A percentile compares a stretch with the other conserved stretches of the same genome.
Conservation (phyloP, 2,113 vertebrate species). For the Chaetorhynchus papuensis region DNA sequence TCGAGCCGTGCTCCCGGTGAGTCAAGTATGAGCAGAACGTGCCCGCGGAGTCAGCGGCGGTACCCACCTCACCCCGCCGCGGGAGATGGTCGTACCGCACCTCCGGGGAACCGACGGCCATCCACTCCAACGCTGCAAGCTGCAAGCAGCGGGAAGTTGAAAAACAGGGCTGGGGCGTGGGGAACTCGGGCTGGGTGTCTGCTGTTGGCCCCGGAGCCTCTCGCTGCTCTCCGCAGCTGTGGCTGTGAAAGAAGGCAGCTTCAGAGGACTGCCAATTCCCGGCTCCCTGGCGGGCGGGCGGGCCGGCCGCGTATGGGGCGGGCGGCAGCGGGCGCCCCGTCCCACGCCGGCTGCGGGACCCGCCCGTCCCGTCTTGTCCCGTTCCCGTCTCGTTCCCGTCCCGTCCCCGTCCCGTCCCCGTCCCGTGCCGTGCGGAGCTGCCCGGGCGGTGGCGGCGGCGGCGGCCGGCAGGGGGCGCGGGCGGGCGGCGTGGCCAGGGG, state of each 20-base stretch:
- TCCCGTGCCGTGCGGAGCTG: neutral
- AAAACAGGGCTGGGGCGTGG: neutral
- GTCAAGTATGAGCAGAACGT: neutral
- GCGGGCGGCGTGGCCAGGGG: neutral
- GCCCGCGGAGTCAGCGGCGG: neutral
- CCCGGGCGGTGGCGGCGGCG: neutral
- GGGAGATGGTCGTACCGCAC: rapidly evolving
- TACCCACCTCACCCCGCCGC: neutral
- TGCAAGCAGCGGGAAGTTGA: neutral
- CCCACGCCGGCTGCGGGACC: neutral
- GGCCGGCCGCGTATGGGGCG: neutral
- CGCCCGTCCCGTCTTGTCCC: neutral
- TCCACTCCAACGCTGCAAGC: neutral
- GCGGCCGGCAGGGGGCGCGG: neutral
- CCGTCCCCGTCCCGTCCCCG: neutral
- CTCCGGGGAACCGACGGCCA: neutral
- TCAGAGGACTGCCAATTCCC: neutral
- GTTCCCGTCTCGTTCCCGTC: neutral
- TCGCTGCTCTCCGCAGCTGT: neutral
- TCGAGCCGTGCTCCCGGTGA: neutral
- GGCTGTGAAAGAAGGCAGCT: too few relatives aligned
- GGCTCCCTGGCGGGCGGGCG: neutral
- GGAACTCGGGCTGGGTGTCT: rapidly evolving
- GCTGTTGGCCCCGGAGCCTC: neutral
- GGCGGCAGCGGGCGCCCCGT: neutral